Evolutionary conservation across 2,113 vertebrate genomes (phyloP).

Genomic region (Hoplias malabaricus): DNA sequence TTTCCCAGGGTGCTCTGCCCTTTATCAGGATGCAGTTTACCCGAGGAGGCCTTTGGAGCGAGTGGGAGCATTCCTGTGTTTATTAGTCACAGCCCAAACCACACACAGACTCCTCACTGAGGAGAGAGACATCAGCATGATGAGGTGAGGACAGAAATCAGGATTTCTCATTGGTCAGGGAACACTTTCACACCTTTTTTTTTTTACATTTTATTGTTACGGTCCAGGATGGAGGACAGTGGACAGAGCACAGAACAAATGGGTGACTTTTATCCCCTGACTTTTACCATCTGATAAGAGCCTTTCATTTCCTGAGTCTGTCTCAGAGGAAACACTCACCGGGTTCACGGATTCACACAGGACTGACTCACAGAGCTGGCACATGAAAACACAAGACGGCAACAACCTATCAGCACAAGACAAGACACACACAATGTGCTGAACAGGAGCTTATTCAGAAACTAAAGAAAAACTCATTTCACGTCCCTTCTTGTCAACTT

Average conservation of each 20-base stretch:
- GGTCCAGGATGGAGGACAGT: neutral
- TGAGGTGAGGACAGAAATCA: neutral
- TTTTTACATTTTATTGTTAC: neutral
- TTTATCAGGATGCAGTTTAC: neutral
- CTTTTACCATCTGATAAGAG: constrained; percentile 43
- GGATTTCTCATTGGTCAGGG: neutral
- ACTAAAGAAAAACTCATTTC: neutral
- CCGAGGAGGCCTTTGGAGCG: constrained; percentile 3
- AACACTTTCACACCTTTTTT: neutral
- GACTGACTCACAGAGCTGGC: constrained; percentile 22
- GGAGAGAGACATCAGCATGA: neutral
- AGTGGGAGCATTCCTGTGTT: constrained; percentile 17
- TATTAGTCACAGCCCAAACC: neutral
- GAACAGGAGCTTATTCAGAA: neutral
- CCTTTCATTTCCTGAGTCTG: constrained; percentile 31
- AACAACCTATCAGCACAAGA: constrained; percentile 5
- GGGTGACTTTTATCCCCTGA: neutral
- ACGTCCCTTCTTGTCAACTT: too few species aligned
- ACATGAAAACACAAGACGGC: constrained; percentile 13
- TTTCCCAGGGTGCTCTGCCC: neutral
- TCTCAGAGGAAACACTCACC: constrained; percentile 30
- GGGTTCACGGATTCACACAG: constrained; percentile 31
- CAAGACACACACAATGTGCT: neutral
- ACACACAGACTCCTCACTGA: constrained; percentile 2
- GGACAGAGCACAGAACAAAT: constrained; percentile 30